Evolutionary conservation across 2,888 invertebrate species (phyloP).

Genomic region (Mantis religiosa): DNA sequence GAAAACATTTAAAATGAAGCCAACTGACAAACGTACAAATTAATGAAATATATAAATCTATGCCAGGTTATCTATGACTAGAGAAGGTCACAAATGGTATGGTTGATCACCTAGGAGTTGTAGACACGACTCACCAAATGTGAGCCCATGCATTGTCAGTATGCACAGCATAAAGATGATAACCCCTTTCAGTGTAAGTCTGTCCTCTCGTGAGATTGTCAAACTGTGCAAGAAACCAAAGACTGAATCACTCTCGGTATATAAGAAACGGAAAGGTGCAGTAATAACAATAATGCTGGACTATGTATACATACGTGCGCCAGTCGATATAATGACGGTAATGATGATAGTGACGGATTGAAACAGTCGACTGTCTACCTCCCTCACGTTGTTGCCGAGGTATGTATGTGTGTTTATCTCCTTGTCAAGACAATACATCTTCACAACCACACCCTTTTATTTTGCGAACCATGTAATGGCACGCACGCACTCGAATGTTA

Average conservation of each 20-base stretch:
- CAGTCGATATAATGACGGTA: slow-evolving; percentile 16
- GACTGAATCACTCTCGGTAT: slow-evolving; percentile 1
- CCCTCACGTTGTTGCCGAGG: slow-evolving; percentile 4
- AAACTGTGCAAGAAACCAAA: slow-evolving; percentile 8
- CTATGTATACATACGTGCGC: not conserved
- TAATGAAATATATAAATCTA: too few relatives aligned
- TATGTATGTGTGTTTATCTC: slow-evolving; percentile 5
- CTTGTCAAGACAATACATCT: slow-evolving; percentile 16
- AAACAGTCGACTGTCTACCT: slow-evolving; percentile 13
- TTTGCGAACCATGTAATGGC: not conserved
- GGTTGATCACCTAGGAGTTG: too few relatives aligned
- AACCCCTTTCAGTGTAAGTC: slow-evolving; percentile 9
- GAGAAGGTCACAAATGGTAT: too few relatives aligned
- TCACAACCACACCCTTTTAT: slow-evolving; percentile 8
- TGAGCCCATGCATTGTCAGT: too few relatives aligned
- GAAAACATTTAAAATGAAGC: too few relatives aligned
- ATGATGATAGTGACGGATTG: slow-evolving; percentile 25
- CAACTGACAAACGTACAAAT: too few relatives aligned
- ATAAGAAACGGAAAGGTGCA: not conserved
- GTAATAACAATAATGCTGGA: not conserved
- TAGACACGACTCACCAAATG: too few relatives aligned
- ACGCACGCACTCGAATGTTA: not conserved
- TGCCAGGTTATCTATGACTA: too few relatives aligned
- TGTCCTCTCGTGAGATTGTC: slow-evolving; percentile 3
- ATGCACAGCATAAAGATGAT: too few relatives aligned